A percentile compares a stretch with the other conserved stretches of the same genome.
These are phyloP conservation scores for Deilephila porcellus DNA, from an alignment of 2,888 invertebrate species.

Conservation along the genomic window DNA sequence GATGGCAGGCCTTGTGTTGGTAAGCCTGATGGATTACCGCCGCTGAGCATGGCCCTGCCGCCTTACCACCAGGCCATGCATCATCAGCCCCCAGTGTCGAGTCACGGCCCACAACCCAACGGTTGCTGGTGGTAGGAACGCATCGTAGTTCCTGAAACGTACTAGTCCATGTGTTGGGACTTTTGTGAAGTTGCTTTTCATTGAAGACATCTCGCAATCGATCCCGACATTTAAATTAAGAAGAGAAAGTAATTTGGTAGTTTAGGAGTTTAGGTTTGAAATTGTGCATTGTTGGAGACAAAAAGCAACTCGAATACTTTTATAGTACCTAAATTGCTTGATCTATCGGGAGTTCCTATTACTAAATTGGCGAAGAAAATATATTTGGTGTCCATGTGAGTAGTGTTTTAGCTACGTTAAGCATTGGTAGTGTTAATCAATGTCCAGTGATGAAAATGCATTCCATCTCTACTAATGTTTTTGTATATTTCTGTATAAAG, in stretches of 20 bases:
- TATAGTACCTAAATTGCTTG: slow-evolving; percentile 45
- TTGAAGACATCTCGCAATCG: background rate
- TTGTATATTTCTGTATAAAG: slow-evolving; percentile 79
- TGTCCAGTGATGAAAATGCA: slow-evolving; percentile 47
- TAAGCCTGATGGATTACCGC: slow-evolving; percentile 81
- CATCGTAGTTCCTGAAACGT: slow-evolving; percentile 52
- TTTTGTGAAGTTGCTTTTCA: slow-evolving; percentile 20
- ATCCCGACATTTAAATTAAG: slow-evolving; percentile 34
- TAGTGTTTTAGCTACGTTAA: slow-evolving; percentile 17
- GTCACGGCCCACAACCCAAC: slow-evolving; percentile 69
- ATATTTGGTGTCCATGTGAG: slow-evolving; percentile 26
- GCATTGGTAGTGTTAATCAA: slow-evolving; percentile 20
- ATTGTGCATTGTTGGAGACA: slow-evolving; percentile 46
- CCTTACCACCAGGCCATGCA: slow-evolving; percentile 80
- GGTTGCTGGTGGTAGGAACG: slow-evolving; percentile 84
- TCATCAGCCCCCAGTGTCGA: slow-evolving; percentile 70
- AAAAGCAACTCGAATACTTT: slow-evolving; percentile 72
- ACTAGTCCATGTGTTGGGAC: slow-evolving; percentile 61
- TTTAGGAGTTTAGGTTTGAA: slow-evolving; percentile 29
- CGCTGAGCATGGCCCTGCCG: slow-evolving; percentile 78
- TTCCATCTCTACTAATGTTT: slow-evolving; percentile 62
- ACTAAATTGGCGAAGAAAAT: slow-evolving; percentile 24
- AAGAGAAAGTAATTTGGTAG: slow-evolving; percentile 28
- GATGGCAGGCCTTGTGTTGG: slow-evolving; percentile 96
- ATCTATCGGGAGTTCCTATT: slow-evolving; percentile 80